phyloP scores from a whole-genome alignment of 1,140 invertebrate genomes.

The Myzus persicae region DNA sequence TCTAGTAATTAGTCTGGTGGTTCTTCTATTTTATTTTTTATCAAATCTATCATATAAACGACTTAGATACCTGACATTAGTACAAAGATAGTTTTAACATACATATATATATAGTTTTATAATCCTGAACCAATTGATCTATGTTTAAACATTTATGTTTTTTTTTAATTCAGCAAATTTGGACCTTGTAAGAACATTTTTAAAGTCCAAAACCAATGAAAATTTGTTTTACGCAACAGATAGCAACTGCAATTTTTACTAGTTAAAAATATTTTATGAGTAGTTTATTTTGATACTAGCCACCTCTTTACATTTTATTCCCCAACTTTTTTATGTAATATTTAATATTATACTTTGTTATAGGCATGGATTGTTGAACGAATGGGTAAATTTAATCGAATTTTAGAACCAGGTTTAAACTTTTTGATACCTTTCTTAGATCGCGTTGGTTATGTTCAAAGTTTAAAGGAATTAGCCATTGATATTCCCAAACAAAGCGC shows the following conservation, averaged over 20 bases:
- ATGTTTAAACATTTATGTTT: background rate
- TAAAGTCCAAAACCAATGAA: background rate
- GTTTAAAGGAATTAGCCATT: constrained; percentile 98
- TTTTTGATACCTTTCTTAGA: constrained; percentile 92
- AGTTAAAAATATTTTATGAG: background rate
- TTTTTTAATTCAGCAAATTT: too few species aligned
- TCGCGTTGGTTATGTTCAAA: constrained; percentile 96
- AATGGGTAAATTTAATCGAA: constrained; percentile 96
- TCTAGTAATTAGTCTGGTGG: background rate
- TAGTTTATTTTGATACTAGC: background rate
- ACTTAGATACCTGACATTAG: too few species aligned
- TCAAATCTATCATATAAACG: background rate
- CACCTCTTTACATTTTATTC: background rate
- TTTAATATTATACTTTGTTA: constrained; percentile 62
- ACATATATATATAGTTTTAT: background rate
- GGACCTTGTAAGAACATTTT: background rate
- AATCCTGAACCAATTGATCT: background rate
- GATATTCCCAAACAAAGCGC: constrained; percentile 99
- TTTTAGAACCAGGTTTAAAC: constrained; percentile 94
- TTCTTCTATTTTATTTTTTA: background rate
- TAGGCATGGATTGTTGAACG: constrained; percentile 98
- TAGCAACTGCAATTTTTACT: background rate
- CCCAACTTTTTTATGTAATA: background rate
- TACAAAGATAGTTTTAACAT: background rate
- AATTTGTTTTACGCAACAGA: background rate